These are phyloP conservation scores for Eulemur macaco DNA, from an alignment of 2,113 vertebrate species.

Conservation along the genomic window DNA sequence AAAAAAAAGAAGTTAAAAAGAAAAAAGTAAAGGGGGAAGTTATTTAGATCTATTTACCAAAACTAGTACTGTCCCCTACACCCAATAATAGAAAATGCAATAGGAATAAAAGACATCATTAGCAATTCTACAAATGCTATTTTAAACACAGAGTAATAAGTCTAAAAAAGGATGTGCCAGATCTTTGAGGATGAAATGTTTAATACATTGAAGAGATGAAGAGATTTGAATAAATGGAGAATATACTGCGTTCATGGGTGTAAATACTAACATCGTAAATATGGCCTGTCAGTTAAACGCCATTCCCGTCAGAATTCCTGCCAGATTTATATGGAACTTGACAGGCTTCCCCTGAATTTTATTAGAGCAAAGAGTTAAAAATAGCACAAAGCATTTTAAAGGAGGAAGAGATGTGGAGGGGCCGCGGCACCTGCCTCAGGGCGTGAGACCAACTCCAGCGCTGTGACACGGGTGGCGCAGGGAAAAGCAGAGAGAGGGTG, in stretches of 20 bases:
- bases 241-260: rapidly evolving
- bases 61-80: neutral
- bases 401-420: no score
- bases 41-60: neutral
- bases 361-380: neutral
- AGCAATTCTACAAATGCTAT: neutral
- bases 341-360: neutral
- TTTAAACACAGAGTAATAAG: neutral
- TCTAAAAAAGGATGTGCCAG: neutral
- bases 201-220: neutral
- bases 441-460: rapidly evolving
- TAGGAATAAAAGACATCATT: neutral
- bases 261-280: neutral
- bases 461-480: rapidly evolving
- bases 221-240: neutral
- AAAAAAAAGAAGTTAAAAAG: neutral
- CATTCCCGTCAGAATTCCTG: neutral
- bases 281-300: rapidly evolving
- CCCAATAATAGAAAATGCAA: neutral
- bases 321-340: neutral
- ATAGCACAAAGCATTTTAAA: neutral
- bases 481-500: neutral
- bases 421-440: rapidly evolving
- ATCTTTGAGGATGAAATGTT: neutral
- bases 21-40: neutral